Base-by-base conservation (phyloP, 2,797 vertebrate species). In the Holocentrus rufus region DNA sequence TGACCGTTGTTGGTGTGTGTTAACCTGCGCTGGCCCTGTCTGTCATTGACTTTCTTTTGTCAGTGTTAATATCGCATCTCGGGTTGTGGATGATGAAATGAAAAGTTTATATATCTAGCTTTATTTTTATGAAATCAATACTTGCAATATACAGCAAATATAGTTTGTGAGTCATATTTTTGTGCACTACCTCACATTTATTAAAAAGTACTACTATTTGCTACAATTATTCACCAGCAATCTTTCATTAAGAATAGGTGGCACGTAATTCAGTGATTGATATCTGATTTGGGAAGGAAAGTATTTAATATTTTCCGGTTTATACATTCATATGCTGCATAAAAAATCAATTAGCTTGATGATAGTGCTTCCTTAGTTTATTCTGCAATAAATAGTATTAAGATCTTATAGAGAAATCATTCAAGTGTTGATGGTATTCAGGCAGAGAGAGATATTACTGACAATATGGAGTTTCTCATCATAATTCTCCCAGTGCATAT, bases 1-100 rank as follows among this genome's bases (percentile, higher is more conserved):
- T 80, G 72, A 78, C 70, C 55, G 9, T 60, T 54, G 68, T 84
- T 76, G 77, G 36, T 69, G 69, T 82, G 76, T 66, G 69, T 59
- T 84, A 72, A 87, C 77, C 73, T 79, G 63, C 61, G 60, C 58
- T 74, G 73, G 49, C 64, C 34, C 39, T 60, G 60, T 82, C 77
- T 85, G 62, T 77, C 54, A 72, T 69, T 54, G 25, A 60, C 23
- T 61, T 61, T 27, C 59, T 44, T 14, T 46, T 17, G 39, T 27
- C 7, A 46, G 11, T 61, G 20, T 42, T 46, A 27, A 25, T 11
- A 42, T n/a, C n/a, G n/a, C n/a, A n/a, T n/a, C n/a, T n/a, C n/a
- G n/a, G 36, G 9, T 54, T 54, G 22, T 14, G 22, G 10, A 22
- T 54, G 42, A 44, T 11, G 3, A 15, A 44, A 44, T 44, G 31